Evolutionary conservation across 2,888 invertebrate species (phyloP).

Genomic region (Drosophila helvetica): DNA sequence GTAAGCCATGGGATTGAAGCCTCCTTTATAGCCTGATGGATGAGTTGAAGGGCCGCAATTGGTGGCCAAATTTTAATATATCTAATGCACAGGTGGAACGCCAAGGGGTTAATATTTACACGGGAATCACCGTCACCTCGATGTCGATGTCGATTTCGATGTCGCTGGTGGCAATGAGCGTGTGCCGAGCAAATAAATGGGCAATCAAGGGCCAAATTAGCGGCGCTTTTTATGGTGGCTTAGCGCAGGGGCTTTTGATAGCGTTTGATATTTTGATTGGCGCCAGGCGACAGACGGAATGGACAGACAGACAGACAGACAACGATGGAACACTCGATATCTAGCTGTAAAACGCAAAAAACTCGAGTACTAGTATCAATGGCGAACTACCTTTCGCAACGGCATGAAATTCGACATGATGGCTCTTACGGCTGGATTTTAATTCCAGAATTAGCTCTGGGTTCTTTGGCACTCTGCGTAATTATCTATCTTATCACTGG

Average conservation of each 20-base stretch:
- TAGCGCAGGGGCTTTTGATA: slow-evolving; percentile 45
- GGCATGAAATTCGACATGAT: slow-evolving; percentile 4
- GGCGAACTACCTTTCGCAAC: not conserved
- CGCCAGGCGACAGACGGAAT: slow-evolving; percentile 21
- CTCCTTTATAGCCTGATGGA: slow-evolving; percentile 29
- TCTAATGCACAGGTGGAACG: slow-evolving; percentile 60
- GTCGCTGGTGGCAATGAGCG: slow-evolving; percentile 41
- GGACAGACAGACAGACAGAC: slow-evolving; percentile 2
- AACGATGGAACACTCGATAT: not conserved
- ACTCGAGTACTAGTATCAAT: not conserved
- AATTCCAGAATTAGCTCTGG: not conserved
- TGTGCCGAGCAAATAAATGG: slow-evolving; percentile 61
- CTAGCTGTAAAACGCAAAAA: not conserved
- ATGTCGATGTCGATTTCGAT: too few species aligned
- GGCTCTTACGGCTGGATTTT: not conserved
- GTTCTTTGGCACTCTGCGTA: not conserved
- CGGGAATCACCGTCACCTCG: slow-evolving; percentile 24
- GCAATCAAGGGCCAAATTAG: slow-evolving; percentile 69
- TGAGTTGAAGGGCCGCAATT: not conserved
- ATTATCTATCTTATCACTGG: not conserved
- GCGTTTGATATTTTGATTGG: slow-evolving; percentile 48
- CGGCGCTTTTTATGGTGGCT: slow-evolving; percentile 58
- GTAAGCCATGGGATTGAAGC: not conserved
- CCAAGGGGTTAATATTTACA: slow-evolving; percentile 63
- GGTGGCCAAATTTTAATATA: slow-evolving; percentile 58